A percentile compares a stretch with the other conserved stretches of the same genome.
phyloP scores from a whole-genome alignment of 2,113 vertebrate genomes.

The Cyprinodon brontotheroides region DNA sequence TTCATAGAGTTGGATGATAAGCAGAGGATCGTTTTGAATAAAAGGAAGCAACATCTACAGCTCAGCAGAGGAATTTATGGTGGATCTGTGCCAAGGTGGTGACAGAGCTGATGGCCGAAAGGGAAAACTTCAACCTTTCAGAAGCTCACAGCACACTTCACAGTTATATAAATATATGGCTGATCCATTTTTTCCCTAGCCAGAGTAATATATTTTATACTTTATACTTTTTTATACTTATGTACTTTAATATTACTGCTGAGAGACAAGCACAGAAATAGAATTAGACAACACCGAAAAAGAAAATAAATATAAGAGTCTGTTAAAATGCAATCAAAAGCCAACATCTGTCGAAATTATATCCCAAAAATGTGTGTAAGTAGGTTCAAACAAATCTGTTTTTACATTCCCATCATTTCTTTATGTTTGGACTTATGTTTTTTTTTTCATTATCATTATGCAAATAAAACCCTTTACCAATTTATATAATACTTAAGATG shows the following conservation, averaged over 20 bases:
- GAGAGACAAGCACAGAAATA: neutral
- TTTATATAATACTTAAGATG: no score
- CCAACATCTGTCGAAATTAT: no score
- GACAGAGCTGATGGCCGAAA: slow-evolving; percentile 33
- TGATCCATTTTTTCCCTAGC: neutral
- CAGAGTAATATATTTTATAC: neutral
- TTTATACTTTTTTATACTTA: no score
- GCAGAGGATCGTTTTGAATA: slow-evolving; percentile 68
- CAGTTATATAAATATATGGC: slow-evolving; percentile 4
- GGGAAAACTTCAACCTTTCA: slow-evolving; percentile 17
- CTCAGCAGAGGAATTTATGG: slow-evolving; percentile 56
- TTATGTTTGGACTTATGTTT: no score
- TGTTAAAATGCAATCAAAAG: no score
- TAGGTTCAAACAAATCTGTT: no score
- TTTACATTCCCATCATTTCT: no score
- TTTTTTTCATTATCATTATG: no score
- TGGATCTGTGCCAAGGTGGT: slow-evolving; percentile 43
- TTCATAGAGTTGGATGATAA: slow-evolving; percentile 72
- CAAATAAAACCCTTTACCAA: no score
- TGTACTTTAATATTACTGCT: neutral
- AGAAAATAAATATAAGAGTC: no score
- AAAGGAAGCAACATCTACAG: slow-evolving; percentile 49
- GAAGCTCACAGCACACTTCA: neutral
- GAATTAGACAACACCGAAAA: neutral
- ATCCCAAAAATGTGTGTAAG: no score